phyloP scores from a whole-genome alignment of 2,797 vertebrate species.

The Remorina albescens region DNA sequence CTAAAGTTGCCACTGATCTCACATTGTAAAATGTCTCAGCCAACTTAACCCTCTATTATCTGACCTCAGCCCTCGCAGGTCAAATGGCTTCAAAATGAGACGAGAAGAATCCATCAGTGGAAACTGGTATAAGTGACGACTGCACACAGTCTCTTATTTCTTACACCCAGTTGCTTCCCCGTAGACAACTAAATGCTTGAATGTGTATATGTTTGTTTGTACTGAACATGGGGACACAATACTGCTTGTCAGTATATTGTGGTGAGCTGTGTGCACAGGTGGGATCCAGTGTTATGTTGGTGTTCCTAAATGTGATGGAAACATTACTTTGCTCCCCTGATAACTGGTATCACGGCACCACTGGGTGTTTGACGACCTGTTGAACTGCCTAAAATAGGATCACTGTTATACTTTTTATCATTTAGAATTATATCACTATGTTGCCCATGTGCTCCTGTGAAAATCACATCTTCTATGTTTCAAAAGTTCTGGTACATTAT shows the following conservation, averaged over 20 bases:
- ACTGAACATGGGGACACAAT: constrained; percentile 2
- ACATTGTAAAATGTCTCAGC: constrained; percentile 9
- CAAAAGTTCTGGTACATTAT: neutral
- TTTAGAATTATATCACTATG: neutral
- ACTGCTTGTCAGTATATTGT: constrained; percentile 22
- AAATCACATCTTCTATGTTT: neutral
- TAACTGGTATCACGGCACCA: constrained; percentile 20
- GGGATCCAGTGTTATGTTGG: neutral
- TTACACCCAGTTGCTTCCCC: constrained; percentile 46
- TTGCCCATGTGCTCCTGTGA: neutral
- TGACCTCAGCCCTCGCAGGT: constrained; percentile 78
- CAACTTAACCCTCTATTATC: constrained; percentile 45
- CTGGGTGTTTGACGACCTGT: constrained; percentile 30
- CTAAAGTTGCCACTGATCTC: neutral
- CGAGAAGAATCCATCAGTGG: constrained; percentile 72
- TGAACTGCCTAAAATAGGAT: neutral
- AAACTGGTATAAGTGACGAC: constrained; percentile 72
- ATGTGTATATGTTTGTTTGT: constrained; percentile 49
- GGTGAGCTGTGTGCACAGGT: constrained; percentile 5
- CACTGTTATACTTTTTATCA: neutral
- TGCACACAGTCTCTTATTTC: constrained; percentile 29
- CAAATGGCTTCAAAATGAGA: constrained; percentile 73
- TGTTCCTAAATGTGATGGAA: neutral
- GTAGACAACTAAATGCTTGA: constrained; percentile 39
- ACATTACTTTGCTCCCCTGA: neutral